phyloP scores from a whole-genome alignment of 2,797 vertebrate genomes.

The Alfaro cultratus region DNA sequence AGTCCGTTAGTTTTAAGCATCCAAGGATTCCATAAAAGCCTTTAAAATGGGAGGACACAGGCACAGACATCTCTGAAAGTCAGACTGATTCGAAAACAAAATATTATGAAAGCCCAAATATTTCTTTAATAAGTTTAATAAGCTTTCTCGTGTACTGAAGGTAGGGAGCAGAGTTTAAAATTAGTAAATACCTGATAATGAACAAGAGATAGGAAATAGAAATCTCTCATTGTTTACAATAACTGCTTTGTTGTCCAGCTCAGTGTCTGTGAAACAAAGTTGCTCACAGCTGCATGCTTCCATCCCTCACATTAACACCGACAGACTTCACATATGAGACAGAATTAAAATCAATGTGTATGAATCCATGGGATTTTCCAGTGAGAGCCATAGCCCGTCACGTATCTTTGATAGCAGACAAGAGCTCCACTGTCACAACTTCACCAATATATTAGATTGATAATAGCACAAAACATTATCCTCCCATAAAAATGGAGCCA shows the following conservation, averaged over 20 bases:
- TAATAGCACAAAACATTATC: slow-evolving; percentile 15
- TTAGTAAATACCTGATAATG: not conserved
- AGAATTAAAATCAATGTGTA: slow-evolving; percentile 57
- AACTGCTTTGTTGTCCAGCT: slow-evolving; percentile 13
- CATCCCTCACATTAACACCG: slow-evolving; percentile 27
- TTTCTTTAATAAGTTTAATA: not conserved
- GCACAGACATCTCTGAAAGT: not conserved
- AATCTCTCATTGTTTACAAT: slow-evolving; percentile 8
- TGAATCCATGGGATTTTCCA: slow-evolving; percentile 76
- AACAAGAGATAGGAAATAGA: not conserved
- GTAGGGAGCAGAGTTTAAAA: not conserved
- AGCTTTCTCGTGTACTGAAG: not conserved
- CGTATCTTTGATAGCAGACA: slow-evolving; percentile 29
- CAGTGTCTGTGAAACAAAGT: slow-evolving; percentile 21
- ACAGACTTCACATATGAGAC: slow-evolving; percentile 51
- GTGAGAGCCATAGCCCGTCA: slow-evolving; percentile 51
- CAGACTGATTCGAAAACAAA: not conserved
- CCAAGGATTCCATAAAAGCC: not conserved
- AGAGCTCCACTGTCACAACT: slow-evolving; percentile 23
- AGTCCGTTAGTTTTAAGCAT: not conserved
- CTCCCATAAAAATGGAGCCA: slow-evolving; percentile 1
- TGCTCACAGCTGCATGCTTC: slow-evolving; percentile 14
- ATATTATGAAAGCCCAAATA: not conserved
- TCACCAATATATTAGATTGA: slow-evolving; percentile 21
- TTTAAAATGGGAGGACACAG: not conserved